Conservation (phyloP, 2,797 vertebrate species). For the Chiroxiphia lanceolata region DNA sequence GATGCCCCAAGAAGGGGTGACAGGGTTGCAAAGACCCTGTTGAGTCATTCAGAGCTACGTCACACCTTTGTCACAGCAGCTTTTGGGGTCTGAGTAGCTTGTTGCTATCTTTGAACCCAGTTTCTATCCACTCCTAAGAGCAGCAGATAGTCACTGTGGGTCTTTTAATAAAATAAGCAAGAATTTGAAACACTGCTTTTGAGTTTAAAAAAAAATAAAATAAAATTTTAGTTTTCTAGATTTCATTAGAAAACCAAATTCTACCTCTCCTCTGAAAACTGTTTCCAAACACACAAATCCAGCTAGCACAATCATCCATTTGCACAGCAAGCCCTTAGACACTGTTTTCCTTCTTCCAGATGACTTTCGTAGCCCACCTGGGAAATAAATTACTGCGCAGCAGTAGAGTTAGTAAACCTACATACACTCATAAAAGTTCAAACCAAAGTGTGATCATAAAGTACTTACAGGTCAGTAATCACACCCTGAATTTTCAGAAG, state of each 20-base stretch:
- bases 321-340: conserved; percentile 29
- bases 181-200: background rate
- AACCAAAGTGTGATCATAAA: conserved; percentile 14
- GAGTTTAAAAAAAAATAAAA: background rate
- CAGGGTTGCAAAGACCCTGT: background rate
- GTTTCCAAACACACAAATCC: background rate
- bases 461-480: conserved; percentile 45
- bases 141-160: background rate
- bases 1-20: background rate
- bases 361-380: background rate
- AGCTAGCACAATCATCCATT: background rate
- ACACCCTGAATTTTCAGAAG: conserved; percentile 23
- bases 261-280: background rate
- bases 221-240: background rate
- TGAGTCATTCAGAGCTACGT: background rate
- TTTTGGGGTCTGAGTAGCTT: background rate
- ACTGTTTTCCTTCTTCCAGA: conserved; percentile 41
- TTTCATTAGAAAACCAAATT: background rate
- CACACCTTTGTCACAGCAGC: background rate
- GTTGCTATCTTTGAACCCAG: background rate
- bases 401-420: conserved; percentile 24
- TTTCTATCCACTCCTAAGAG: background rate
- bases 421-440: background rate
- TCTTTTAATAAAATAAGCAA: background rate
- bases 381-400: conserved; percentile 51